Conservation (phyloP, 2,113 vertebrate species). For the Arvicanthis niloticus region DNA sequence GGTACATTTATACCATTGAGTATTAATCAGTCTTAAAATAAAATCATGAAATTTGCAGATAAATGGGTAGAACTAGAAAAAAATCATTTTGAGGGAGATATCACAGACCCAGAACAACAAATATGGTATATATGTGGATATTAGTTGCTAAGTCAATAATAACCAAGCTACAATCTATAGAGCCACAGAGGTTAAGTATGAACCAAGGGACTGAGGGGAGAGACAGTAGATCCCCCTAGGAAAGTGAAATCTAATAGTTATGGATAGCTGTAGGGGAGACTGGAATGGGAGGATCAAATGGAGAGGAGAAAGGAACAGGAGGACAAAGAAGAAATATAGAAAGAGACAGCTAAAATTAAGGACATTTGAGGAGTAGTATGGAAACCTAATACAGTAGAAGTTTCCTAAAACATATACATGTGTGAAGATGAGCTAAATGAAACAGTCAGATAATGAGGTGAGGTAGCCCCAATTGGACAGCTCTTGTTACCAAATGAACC, state of each 20-base stretch:
- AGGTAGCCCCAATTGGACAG: neutral
- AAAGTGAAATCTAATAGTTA: neutral
- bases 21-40: neutral
- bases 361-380: neutral
- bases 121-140: neutral
- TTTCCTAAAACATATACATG: neutral
- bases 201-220: no score
- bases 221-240: neutral
- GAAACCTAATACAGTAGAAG: neutral
- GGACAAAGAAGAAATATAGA: neutral
- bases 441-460: neutral
- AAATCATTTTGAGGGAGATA: neutral
- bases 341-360: neutral
- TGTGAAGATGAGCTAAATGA: neutral
- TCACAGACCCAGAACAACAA: neutral
- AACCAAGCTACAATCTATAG: neutral
- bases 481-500: neutral
- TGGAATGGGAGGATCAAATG: neutral
- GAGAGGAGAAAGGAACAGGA: neutral
- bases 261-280: neutral
- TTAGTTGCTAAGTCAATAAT: neutral
- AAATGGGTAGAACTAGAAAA: neutral
- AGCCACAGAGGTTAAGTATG: neutral
- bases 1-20: neutral
- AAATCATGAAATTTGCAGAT: neutral